phyloP scores from a whole-genome alignment of 2,113 vertebrate genomes.

The Pachyramphus minor region DNA sequence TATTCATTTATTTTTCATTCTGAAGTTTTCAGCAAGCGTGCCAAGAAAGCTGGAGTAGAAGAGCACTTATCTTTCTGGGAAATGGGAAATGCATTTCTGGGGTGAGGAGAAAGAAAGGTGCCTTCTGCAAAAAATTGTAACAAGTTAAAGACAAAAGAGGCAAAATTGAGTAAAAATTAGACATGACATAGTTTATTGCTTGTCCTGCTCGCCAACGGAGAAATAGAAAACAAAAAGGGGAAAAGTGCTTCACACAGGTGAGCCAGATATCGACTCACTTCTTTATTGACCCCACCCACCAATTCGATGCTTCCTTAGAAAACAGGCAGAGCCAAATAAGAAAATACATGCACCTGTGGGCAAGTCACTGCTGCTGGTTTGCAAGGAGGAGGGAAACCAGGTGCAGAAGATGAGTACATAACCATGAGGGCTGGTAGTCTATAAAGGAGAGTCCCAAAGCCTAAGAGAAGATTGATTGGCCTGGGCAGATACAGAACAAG shows the following conservation, averaged over 20 bases:
- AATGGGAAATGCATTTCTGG: background rate
- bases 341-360: background rate
- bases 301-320: background rate
- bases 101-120: background rate
- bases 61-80: background rate
- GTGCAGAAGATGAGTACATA: background rate
- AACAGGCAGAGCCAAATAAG: background rate
- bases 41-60: background rate
- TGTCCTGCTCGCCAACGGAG: background rate
- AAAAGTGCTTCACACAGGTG: background rate
- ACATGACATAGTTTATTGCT: background rate
- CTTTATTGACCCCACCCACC: background rate
- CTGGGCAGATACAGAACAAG: rapidly evolving
- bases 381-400: background rate
- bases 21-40: background rate
- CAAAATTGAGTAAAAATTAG: background rate
- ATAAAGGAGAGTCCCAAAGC: rapidly evolving
- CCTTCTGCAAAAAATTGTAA: background rate
- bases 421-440: rapidly evolving
- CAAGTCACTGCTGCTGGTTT: background rate
- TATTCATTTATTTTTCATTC: slow-evolving; percentile 9
- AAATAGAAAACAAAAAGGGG: background rate
- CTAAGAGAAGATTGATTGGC: background rate
- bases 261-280: background rate
- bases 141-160: background rate